Percentiles rank a stretch among this genome's conserved stretches.
Conservation (phyloP, 2,113 vertebrate genomes). For the Bostrychus sinensis region DNA sequence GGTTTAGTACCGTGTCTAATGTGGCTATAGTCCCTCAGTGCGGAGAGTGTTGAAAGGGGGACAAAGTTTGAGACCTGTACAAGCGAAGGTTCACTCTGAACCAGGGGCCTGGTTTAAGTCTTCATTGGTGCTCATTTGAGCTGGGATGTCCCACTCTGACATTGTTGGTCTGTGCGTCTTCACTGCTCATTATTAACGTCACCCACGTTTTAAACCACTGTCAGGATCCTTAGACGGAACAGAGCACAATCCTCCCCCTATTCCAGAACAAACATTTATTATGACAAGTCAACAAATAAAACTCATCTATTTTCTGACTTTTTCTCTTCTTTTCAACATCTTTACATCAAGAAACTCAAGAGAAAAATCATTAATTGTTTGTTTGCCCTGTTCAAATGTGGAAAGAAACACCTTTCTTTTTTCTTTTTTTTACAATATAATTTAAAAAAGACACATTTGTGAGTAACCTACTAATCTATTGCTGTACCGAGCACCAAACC, state of each 20-base stretch:
- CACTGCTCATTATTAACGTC: conserved; percentile 48
- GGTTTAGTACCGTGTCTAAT: conserved; percentile 85
- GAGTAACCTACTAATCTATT: conserved; percentile 56
- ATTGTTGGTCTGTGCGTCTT: conserved; percentile 45
- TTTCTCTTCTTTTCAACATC: too few relatives aligned
- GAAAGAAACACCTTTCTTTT: too few relatives aligned
- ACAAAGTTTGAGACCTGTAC: conserved; percentile 84
- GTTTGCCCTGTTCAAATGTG: too few relatives aligned
- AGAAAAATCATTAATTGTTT: too few relatives aligned
- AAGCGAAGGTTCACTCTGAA: conserved; percentile 76
- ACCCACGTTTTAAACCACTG: conserved; percentile 25
- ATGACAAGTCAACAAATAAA: conserved; percentile 17
- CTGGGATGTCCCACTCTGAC: conserved; percentile 56
- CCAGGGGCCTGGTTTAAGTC: conserved; percentile 71
- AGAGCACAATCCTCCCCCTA: conserved; percentile 18
- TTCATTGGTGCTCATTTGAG: conserved; percentile 68
- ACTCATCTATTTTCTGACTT: conserved; percentile 31
- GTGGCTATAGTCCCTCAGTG: conserved; percentile 74
- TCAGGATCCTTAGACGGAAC: conserved; percentile 23
- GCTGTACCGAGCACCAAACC: conserved; percentile 46
- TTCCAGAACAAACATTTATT: background rate
- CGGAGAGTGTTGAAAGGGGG: conserved; percentile 74
- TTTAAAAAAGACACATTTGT: too few relatives aligned
- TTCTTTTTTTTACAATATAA: too few relatives aligned
- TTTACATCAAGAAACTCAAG: too few relatives aligned